Base-by-base conservation (phyloP, 2,888 invertebrate species). In the Heliconius ethilla region DNA sequence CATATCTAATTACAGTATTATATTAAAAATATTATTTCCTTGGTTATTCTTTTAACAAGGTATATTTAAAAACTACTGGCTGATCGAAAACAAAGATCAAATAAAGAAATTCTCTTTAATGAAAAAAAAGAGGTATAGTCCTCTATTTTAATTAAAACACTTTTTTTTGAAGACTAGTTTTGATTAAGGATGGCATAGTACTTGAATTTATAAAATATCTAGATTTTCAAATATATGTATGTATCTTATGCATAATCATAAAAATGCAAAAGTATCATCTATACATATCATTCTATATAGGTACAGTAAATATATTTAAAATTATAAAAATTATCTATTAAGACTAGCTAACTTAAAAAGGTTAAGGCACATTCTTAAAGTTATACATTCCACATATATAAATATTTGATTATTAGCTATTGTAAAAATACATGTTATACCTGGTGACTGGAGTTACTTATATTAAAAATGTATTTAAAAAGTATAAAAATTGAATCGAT, bases 91-190 rank as follows among this genome's bases (percentile, higher is more conserved):
- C n/a, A 40, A 40, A 7, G 40, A 45, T 66, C n/a, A 67, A 37
- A 67, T 25, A 15, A 25, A 40, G 15, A 13, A 40, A 13, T 33
- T 72, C 22, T 3, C n/a, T 9, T 27, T 45, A 45, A 33, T 13
- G n/a, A n/a, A 59, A 70, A 29, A 59, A 70, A 29, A 70, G 10
- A 29, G 15, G 7, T 6, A n/a, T 51, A 3, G 33, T 22, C 33
- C 33, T 22, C 4, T 2, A n/a, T 33, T 33, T 72, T 29, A 15
- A 29, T 70, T 33, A 13, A 29, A 33, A 13, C 4, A 25, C 25
- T 6, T 13, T 62, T 72, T 37, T 13, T 70, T 70, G 76, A 72
- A 81, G 79, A 80, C 79, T 79, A 79, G 73, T 79, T 75, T 79
- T 73, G 7, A 69, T 62, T 37, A 78, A 76, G 75, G 75, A 70